Conservation (phyloP, 2,888 invertebrate species). For the Agelastica alni region DNA sequence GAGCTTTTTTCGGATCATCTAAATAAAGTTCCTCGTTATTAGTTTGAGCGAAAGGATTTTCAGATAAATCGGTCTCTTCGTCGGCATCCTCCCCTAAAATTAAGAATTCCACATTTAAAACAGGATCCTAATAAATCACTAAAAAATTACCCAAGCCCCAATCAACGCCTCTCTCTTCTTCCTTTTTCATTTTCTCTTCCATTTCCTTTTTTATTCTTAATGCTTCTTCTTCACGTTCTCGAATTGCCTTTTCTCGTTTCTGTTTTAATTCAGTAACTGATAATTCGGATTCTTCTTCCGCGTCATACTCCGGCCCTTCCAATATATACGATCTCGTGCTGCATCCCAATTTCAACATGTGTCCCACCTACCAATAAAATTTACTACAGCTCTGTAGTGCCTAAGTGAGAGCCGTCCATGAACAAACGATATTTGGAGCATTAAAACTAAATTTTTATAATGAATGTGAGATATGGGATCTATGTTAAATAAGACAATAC, state of each 20-base stretch:
- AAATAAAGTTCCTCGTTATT: slow-evolving; percentile 88
- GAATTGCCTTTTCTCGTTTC: slow-evolving; percentile 51
- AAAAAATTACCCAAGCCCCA: slow-evolving; percentile 84
- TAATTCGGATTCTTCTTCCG: slow-evolving; percentile 83
- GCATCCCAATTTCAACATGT: slow-evolving; percentile 90
- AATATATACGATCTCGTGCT: slow-evolving; percentile 83
- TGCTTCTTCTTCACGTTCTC: slow-evolving; percentile 53
- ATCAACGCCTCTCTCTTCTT: slow-evolving; percentile 75
- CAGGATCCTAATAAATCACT: too few relatives aligned
- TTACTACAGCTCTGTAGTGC: background rate
- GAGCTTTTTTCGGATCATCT: slow-evolving; percentile 93
- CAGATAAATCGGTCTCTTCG: slow-evolving; percentile 77
- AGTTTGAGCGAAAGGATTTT: slow-evolving; percentile 82
- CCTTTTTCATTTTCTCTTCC: slow-evolving; percentile 60
- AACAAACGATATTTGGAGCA: too few relatives aligned
- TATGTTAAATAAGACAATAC: too few relatives aligned
- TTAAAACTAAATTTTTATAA: too few relatives aligned
- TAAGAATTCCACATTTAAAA: too few relatives aligned
- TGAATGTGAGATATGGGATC: too few relatives aligned
- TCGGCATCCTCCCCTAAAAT: slow-evolving; percentile 79
- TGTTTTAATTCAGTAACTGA: slow-evolving; percentile 76
- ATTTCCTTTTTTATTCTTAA: slow-evolving; percentile 59
- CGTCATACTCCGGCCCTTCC: slow-evolving; percentile 83
- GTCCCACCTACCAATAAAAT: slow-evolving; percentile 67
- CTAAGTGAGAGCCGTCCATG: background rate